A percentile compares a stretch with the other conserved stretches of the same genome.
Evolutionary conservation across 92 coral and sea anemone species (phyloP).

Genomic region (Epizoanthus scotinus): DNA sequence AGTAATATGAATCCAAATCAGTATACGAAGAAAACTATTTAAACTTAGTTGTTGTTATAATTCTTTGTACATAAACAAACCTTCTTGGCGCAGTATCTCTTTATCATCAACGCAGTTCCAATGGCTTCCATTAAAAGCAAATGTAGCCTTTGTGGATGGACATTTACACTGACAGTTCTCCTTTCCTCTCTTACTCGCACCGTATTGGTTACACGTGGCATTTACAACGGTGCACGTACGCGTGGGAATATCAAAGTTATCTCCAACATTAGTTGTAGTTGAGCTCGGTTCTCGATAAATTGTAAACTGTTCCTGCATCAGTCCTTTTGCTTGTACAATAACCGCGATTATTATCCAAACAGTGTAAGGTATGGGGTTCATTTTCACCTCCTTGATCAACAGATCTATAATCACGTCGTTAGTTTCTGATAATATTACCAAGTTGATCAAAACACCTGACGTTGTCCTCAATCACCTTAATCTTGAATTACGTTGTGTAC

Average conservation of each 20-base stretch:
- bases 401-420: too few species aligned
- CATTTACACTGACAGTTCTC: conserved; percentile 2
- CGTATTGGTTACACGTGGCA: conserved; percentile 12
- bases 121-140: background rate
- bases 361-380: too few species aligned
- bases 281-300: background rate
- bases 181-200: background rate
- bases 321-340: background rate
- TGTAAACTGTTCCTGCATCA: background rate
- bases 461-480: too few species aligned
- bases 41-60: too few species aligned
- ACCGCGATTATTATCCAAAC: background rate
- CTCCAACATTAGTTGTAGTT: conserved; percentile 5
- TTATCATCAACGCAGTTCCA: conserved; percentile 26
- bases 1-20: too few species aligned
- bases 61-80: background rate
- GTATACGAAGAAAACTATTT: too few species aligned
- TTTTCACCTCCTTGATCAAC: too few species aligned
- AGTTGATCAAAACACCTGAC: too few species aligned
- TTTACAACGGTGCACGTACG: background rate
- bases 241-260: conserved; percentile 22
- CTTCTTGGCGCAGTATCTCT: background rate
- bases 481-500: too few species aligned
- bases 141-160: conserved; percentile 18
- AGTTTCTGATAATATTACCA: too few species aligned